Conservation (phyloP, 2,888 invertebrate genomes). For the Chaetogeoica ovagalla region DNA sequence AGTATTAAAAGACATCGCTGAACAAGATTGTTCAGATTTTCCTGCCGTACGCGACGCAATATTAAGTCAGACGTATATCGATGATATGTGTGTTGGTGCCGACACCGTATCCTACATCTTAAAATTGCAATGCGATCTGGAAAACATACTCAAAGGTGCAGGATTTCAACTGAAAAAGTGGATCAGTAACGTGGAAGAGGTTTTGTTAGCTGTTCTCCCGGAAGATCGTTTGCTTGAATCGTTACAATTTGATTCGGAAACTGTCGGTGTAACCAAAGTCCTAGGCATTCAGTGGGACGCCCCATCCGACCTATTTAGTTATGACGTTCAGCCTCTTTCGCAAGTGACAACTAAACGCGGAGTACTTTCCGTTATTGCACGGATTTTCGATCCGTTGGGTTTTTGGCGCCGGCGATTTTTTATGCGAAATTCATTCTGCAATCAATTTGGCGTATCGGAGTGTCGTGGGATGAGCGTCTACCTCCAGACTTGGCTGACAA, state of each 20-base stretch:
- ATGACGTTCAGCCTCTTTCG: neutral
- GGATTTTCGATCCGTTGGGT: constrained; percentile 54
- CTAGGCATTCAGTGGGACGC: constrained; percentile 55
- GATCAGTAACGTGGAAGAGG: neutral
- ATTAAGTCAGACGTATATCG: neutral
- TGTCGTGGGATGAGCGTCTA: neutral
- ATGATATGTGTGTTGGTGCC: neutral
- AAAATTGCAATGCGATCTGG: neutral
- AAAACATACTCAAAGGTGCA: no score
- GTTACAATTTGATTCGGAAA: neutral
- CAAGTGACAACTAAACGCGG: constrained; percentile 51
- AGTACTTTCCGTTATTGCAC: constrained; percentile 54
- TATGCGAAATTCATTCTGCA: constrained; percentile 32
- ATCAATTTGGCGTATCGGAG: neutral
- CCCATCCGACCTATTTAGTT: constrained; percentile 48
- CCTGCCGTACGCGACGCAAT: neutral
- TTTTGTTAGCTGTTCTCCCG: neutral
- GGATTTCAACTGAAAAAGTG: neutral
- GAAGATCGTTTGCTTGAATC: neutral
- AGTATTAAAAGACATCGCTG: neutral
- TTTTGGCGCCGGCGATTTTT: constrained; percentile 41
- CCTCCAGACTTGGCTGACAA: neutral
- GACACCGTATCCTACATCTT: neutral
- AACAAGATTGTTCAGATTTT: accelerated
- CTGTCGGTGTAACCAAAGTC: constrained; percentile 27